A percentile compares a stretch with the other conserved stretches of the same genome.
These are phyloP conservation scores for Xenopus borealis DNA, from an alignment of 2,113 vertebrate genomes.

Conservation along the genomic window DNA sequence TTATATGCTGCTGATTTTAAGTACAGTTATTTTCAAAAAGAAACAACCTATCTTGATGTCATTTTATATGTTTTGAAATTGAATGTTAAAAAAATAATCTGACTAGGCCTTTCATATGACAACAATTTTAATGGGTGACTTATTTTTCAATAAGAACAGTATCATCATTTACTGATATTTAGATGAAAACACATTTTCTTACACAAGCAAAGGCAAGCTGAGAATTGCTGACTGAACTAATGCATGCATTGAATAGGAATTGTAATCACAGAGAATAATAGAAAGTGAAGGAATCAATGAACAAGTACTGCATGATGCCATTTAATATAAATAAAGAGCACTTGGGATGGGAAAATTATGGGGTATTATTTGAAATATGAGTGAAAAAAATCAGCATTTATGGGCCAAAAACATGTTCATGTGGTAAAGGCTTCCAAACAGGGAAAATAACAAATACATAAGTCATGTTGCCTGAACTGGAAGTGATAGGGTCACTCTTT, in stretches of 20 bases:
- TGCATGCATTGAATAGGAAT: not conserved
- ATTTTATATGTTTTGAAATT: not conserved
- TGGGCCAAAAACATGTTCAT: too few relatives aligned
- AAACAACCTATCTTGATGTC: not conserved
- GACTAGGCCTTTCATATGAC: not conserved
- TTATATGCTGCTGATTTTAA: conserved; percentile 1
- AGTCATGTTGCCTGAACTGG: too few relatives aligned
- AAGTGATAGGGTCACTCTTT: too few relatives aligned
- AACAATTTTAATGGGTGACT: not conserved
- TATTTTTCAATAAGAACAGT: not conserved
- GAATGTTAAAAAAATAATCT: conserved; percentile 4
- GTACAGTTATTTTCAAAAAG: not conserved
- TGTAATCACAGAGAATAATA: not conserved
- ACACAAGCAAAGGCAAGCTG: not conserved
- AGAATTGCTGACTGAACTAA: not conserved
- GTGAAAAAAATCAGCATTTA: too few relatives aligned
- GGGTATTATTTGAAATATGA: too few relatives aligned
- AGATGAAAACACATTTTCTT: not conserved
- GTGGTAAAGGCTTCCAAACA: too few relatives aligned
- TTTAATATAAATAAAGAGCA: too few relatives aligned
- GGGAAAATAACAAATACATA: too few relatives aligned
- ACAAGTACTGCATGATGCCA: too few relatives aligned
- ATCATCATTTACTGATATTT: not conserved
- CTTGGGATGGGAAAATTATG: too few relatives aligned
- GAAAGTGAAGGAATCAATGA: not conserved